Percentiles rank a stretch among this genome's conserved stretches.
Conservation (phyloP, 2,113 vertebrate species). For the Pluvianellus socialis region DNA sequence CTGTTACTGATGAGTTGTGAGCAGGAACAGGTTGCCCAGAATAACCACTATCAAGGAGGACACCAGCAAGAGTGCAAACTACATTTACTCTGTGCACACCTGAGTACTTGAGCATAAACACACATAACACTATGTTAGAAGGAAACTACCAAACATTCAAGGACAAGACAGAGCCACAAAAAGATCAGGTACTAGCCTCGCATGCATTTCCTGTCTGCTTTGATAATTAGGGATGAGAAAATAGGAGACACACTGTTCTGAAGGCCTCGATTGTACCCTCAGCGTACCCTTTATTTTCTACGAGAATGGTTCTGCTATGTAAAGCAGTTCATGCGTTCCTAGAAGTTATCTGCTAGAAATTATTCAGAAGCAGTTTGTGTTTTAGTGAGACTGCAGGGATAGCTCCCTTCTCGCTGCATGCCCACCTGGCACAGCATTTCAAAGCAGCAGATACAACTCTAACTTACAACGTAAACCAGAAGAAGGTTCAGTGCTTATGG, state of each 20-base stretch:
- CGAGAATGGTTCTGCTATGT: not conserved
- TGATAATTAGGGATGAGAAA: not conserved
- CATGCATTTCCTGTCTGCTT: not conserved
- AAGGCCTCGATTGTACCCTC: not conserved
- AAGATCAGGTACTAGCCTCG: not conserved
- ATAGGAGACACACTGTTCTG: not conserved
- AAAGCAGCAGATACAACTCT: not conserved
- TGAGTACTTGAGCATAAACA: not conserved
- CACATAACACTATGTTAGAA: accelerated
- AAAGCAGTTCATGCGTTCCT: constrained; percentile 18
- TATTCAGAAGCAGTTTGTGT: constrained; percentile 4
- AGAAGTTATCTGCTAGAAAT: constrained; percentile 31
- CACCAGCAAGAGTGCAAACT: not conserved
- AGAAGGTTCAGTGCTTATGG: not conserved
- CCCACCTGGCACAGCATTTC: constrained; percentile 37
- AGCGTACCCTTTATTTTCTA: not conserved
- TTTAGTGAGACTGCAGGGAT: constrained; percentile 13
- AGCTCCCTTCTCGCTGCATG: constrained; percentile 3
- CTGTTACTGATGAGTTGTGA: not conserved
- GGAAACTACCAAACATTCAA: not conserved
- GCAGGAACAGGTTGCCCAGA: not conserved
- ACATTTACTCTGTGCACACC: not conserved
- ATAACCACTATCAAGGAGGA: not conserved
- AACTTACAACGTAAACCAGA: not conserved
- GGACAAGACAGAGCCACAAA: not conserved